phyloP scores from a whole-genome alignment of 2,113 vertebrate genomes.

The Grallaria varia region DNA sequence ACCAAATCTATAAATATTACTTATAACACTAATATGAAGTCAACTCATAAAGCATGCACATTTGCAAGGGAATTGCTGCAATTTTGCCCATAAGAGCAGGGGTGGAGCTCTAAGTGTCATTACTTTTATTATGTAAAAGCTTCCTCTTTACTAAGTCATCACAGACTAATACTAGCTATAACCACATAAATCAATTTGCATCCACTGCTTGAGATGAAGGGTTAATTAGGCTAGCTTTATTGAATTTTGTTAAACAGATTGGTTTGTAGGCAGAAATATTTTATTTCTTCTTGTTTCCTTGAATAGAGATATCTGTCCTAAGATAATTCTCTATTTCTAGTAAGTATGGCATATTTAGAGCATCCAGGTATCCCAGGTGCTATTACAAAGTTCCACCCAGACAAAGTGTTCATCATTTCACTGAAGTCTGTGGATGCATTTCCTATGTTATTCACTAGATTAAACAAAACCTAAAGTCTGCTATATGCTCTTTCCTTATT shows the following conservation, averaged over 20 bases:
- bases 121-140: neutral
- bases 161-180: neutral
- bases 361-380: neutral
- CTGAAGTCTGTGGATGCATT: neutral
- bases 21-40: neutral
- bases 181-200: neutral
- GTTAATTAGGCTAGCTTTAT: slow-evolving; percentile 5
- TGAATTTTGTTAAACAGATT: neutral
- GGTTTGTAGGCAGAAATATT: slow-evolving; percentile 6
- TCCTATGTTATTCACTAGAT: neutral
- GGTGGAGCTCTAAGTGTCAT: neutral
- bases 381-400: neutral
- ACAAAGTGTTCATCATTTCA: neutral
- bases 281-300: neutral
- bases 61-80: neutral
- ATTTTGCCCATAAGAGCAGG: neutral
- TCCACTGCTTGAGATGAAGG: neutral
- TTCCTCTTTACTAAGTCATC: neutral
- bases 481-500: neutral
- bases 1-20: neutral
- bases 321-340: neutral
- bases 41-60: neutral
- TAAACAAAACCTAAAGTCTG: neutral
- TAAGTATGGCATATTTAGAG: neutral
- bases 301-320: neutral